Base-by-base conservation (phyloP, 2,888 invertebrate genomes). In the Eupithecia tripunctaria region DNA sequence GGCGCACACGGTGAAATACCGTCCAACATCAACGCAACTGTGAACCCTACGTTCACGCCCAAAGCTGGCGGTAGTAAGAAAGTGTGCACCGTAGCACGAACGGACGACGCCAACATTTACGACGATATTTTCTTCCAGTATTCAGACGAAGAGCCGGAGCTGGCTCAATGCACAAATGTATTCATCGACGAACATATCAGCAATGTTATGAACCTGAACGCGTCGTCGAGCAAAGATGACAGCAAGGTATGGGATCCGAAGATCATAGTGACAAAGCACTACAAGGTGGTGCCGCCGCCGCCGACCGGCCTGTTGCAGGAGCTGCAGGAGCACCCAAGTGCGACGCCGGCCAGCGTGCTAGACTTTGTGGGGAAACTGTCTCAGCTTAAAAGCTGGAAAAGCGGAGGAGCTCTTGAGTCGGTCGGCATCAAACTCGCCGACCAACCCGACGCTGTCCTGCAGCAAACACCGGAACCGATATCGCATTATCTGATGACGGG, bases 71-170 rank as follows among this genome's bases (percentile, higher is more conserved):
- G 95, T 81, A 91, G 95, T 89, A 87, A 95, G 89, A 95, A 95
- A 79, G 91, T 92, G 0, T 91, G 92, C 78, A 85, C 92, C 0
- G 89, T 93, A 3, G 82, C 92, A 25, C 81, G 94, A 75, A 86
- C 93, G 4, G 87, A 90, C 76, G 88, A 93, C 83, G 85, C 90
- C 15, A 87, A 91, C 78, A 88, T 93, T 76, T 91, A 92, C 79
- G 95, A 95, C 81, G 94, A 94, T 75, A 92, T 94, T 76, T 94
- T 92, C 82, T 95, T 95, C 79, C 95, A 95, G 84, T 95, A 95
- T 78, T 95, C 95, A 74, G 95, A 95, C 79, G 95, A 95, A 70
- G 95, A 95, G 74, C 95, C 95, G 0, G 95, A 94, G 74, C 93
- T 95, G 71, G 94, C 95, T 4, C 94, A 94, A 73, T 91, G 93